Evolutionary conservation across 2,797 vertebrate genomes (phyloP).

Genomic region (Distichodus sexfasciatus): DNA sequence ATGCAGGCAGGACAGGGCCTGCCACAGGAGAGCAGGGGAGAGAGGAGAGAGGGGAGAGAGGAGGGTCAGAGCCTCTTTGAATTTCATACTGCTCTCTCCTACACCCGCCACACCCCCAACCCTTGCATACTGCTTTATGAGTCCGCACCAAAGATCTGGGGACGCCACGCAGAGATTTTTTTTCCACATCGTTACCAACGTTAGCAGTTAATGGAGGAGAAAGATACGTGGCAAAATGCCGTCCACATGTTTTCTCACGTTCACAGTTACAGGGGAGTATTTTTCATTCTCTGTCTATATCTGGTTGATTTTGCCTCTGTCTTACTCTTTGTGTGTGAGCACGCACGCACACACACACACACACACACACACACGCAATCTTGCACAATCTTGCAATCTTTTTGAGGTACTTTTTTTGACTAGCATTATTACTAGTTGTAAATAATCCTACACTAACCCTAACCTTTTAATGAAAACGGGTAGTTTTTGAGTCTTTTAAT

Average conservation of each 20-base stretch:
- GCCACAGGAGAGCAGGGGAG: slow-evolving; percentile 16
- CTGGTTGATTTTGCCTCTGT: too few species aligned
- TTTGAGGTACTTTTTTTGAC: too few species aligned
- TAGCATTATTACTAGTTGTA: too few species aligned
- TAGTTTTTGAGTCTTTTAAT: too few species aligned
- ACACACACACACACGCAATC: too few species aligned
- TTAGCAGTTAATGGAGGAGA: background rate
- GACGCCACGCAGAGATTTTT: background rate
- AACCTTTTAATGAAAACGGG: too few species aligned
- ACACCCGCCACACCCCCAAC: too few species aligned
- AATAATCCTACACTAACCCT: too few species aligned
- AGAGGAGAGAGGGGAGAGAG: slow-evolving; percentile 27
- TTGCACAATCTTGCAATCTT: too few species aligned
- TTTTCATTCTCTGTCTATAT: slow-evolving; percentile 54
- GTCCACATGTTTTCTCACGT: slow-evolving; percentile 2
- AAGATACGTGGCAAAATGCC: background rate
- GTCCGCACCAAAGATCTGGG: background rate
- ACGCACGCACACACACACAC: too few species aligned
- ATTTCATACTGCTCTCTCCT: slow-evolving; percentile 24
- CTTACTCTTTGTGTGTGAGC: too few species aligned
- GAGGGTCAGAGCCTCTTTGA: slow-evolving; percentile 31
- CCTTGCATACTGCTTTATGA: slow-evolving; percentile 21
- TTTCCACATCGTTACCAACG: background rate
- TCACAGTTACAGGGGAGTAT: slow-evolving; percentile 39
- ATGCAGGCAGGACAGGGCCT: slow-evolving; percentile 36